A percentile compares a stretch with the other conserved stretches of the same genome.
phyloP scores from a whole-genome alignment of 2,113 vertebrate genomes.

The Catharus fuscescens region DNA sequence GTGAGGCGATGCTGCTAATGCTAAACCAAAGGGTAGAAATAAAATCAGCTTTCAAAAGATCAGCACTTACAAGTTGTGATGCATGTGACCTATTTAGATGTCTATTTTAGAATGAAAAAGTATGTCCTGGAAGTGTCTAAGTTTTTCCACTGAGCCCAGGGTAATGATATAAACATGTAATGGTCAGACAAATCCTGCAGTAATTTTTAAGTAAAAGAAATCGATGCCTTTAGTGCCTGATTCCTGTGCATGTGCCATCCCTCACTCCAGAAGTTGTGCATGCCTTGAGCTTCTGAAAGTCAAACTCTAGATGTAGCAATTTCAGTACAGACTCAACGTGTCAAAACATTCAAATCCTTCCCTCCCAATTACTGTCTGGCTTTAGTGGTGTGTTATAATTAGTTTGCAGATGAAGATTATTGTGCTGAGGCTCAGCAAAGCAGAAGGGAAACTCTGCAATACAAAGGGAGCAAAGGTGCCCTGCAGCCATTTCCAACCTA shows the following conservation, averaged over 20 bases:
- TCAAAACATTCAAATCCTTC: constrained; percentile 22
- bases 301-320: background rate
- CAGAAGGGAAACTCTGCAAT: background rate
- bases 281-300: background rate
- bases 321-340: background rate
- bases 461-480: background rate
- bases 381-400: background rate
- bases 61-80: background rate
- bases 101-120: constrained; percentile 24
- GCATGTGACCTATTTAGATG: constrained; percentile 29
- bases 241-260: background rate
- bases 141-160: background rate
- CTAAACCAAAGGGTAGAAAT: background rate
- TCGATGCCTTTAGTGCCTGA: background rate
- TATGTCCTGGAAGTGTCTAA: background rate
- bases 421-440: background rate
- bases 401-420: background rate
- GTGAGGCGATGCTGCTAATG: background rate
- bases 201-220: background rate
- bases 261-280: background rate
- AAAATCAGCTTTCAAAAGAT: background rate
- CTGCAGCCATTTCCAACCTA: background rate
- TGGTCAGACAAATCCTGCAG: background rate
- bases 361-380: background rate
- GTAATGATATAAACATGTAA: background rate